phyloP scores from a whole-genome alignment of 35 echinoderm and acorn worm genomes.

The Heliocidaris tuberculata region DNA sequence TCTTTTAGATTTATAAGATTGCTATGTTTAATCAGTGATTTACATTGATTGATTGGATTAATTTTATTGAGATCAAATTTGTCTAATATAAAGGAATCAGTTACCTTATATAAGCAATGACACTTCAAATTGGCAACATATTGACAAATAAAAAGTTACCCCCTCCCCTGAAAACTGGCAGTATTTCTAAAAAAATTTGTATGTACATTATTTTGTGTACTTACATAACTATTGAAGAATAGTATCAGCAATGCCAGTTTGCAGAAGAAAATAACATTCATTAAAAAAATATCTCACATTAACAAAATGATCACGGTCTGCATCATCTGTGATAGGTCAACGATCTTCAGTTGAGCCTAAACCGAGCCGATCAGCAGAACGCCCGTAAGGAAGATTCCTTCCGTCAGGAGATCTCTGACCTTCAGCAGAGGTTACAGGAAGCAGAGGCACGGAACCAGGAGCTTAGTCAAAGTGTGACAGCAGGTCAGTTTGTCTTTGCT shows the following conservation, averaged over 20 bases:
- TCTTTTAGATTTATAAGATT: too few species aligned
- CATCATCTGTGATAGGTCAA: constrained; percentile 53
- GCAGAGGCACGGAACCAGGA: constrained; percentile 89
- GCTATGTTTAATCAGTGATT: too few species aligned
- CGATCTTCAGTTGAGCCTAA: constrained; percentile 87
- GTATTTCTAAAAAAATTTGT: background rate
- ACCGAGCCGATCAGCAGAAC: constrained; percentile 77
- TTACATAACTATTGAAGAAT: too few species aligned
- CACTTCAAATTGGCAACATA: background rate
- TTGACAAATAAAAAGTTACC: background rate
- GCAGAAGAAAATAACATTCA: background rate
- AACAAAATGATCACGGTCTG: background rate
- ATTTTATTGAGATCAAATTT: too few species aligned
- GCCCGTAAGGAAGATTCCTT: constrained; percentile 83
- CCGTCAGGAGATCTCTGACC: constrained; percentile 83
- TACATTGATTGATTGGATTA: too few species aligned
- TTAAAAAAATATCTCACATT: too few species aligned
- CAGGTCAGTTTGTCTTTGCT: constrained; percentile 54
- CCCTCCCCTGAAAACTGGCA: background rate
- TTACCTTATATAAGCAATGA: too few species aligned
- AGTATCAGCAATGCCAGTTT: background rate
- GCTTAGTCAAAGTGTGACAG: constrained; percentile 92
- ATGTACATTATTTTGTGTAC: background rate
- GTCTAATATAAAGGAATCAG: too few species aligned
- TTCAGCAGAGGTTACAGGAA: constrained; percentile 89